Conservation (phyloP, 1,140 invertebrate species). For the Heliothis subflexa region DNA sequence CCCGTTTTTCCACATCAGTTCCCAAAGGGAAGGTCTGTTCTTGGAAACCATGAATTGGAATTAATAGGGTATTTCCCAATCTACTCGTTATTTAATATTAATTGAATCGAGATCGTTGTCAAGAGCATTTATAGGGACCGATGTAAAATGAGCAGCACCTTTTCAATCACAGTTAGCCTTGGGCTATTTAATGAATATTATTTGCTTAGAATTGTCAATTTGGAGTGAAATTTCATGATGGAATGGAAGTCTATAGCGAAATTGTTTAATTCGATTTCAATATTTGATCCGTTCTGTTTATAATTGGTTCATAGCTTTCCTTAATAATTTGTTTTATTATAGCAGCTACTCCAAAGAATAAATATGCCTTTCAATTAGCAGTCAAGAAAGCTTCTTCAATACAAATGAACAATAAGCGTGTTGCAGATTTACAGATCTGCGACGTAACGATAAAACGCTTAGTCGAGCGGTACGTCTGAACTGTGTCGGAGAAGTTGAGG, state of each 20-base stretch:
- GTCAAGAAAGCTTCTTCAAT: background rate
- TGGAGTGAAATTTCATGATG: slow-evolving; percentile 10
- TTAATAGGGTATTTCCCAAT: background rate
- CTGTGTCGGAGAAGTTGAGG: slow-evolving; percentile 56
- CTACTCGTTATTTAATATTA: background rate
- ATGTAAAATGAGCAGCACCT: slow-evolving; percentile 9
- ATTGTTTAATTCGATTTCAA: background rate
- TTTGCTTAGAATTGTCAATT: slow-evolving; percentile 2
- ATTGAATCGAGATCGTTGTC: slow-evolving; percentile 5
- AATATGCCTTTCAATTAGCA: too few species aligned
- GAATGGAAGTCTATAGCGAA: background rate
- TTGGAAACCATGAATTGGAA: background rate
- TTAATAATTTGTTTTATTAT: too few species aligned
- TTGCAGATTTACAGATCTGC: slow-evolving; percentile 56
- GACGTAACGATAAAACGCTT: slow-evolving; percentile 79
- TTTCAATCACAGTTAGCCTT: slow-evolving; percentile 18
- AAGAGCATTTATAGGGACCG: background rate
- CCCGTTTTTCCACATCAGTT: too few species aligned
- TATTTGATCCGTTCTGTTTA: background rate
- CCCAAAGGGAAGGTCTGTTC: too few species aligned
- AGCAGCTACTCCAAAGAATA: too few species aligned
- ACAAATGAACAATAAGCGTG: slow-evolving; percentile 17
- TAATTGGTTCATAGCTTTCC: too few species aligned
- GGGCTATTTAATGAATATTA: background rate
- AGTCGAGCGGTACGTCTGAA: slow-evolving; percentile 69